Evolutionary conservation across 2,113 vertebrate species (phyloP), one percentile per base, ranked within the genome.

Genomic region (Peromyscus maniculatus): DNA sequence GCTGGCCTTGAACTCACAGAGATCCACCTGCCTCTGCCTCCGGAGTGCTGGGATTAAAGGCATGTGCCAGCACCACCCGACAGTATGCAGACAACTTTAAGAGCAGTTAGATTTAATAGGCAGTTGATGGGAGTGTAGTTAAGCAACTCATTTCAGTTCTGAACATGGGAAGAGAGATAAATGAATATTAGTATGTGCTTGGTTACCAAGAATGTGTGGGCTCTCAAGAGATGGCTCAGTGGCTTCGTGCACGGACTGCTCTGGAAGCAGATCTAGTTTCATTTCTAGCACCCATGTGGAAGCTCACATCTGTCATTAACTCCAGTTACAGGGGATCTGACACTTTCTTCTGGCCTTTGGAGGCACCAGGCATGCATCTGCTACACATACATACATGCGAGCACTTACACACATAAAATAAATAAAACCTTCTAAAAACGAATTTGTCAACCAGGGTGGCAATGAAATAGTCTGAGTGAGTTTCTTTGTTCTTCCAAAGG

Each of bases 101-200:
- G 19, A 91, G 91, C 49, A 36, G 72, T 72, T 91, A 75, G 87
- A 96, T 96, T 26, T 91, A 75, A 89, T 46, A 91, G 66, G 91
- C 87, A 97, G 46, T 67, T 64, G 94, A 36, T 87, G 52, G 3
- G 26, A 96, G 66, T 87, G 62, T 78, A 92, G 52, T 90, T 83
- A 74, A 93, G 26, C 39, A 94, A 86, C 7, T 0, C 10, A 46
- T 96, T 89, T 95, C 39, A 55, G 1, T 59, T 21, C 64, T 90
- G 57, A 28, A 74, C 43, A 36, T 94, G 83, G 55, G 72, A 87
- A 89, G 67, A 91, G 57, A 66, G 31, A 31, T 36, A 93, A 28
- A 24, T 80, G 52, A 82, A 55, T 86, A 43, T 57, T 33, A 55
- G 71, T 49, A 39, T 80, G 62, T 3, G 2, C 71, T 91, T 83